These are phyloP conservation scores for Pantherophis alleghaniensis DNA, from an alignment of 2,797 vertebrate species.

Conservation along the genomic window DNA sequence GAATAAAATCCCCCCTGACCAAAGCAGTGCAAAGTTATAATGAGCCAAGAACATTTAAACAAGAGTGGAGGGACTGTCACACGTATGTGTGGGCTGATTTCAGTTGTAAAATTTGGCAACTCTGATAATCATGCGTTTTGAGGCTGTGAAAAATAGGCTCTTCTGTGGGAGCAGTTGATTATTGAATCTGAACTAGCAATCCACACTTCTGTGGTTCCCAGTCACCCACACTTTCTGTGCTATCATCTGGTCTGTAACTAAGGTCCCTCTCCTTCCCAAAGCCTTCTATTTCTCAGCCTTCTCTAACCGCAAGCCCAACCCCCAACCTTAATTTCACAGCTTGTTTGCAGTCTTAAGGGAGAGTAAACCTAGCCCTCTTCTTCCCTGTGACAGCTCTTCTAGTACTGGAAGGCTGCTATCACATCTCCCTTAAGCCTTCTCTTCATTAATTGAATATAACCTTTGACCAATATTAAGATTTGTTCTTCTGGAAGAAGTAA, in stretches of 20 bases:
- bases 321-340: constrained; percentile 11
- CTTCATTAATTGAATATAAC: constrained; percentile 26
- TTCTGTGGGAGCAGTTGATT: constrained; percentile 65
- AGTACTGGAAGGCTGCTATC: neutral
- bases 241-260: constrained; percentile 39
- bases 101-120: constrained; percentile 70
- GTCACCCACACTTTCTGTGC: constrained; percentile 57
- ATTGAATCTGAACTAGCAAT: constrained; percentile 62
- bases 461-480: neutral
- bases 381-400: neutral
- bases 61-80: constrained; percentile 65
- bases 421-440: neutral
- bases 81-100: constrained; percentile 71
- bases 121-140: constrained; percentile 70
- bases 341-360: constrained; percentile 40
- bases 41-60: constrained; percentile 62
- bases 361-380: neutral
- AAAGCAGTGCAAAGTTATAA: constrained; percentile 49
- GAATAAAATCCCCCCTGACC: constrained; percentile 44
- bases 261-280: constrained; percentile 25
- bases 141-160: constrained; percentile 65
- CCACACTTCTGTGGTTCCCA: constrained; percentile 56
- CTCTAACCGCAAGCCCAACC: neutral
- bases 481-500: constrained; percentile 24
- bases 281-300: constrained; percentile 16